These are phyloP conservation scores for Carpatolechia fugitivella DNA, from an alignment of 2,888 invertebrate genomes.

Conservation along the genomic window DNA sequence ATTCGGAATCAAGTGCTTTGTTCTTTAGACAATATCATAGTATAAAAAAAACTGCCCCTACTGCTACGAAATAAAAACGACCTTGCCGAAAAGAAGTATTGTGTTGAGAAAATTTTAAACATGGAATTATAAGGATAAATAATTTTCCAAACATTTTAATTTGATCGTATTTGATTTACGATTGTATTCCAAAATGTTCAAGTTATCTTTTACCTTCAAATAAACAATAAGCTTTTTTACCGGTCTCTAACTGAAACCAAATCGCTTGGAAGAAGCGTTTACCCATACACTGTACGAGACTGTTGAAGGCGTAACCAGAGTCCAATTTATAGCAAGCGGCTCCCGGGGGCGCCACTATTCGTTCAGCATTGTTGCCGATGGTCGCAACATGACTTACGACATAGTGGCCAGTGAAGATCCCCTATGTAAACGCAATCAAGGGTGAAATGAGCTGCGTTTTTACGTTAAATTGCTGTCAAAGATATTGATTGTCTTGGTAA, in stretches of 20 bases:
- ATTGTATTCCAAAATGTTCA: too few species aligned
- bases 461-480: background rate
- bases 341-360: constrained; percentile 25
- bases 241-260: background rate
- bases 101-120: too few species aligned
- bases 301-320: constrained; percentile 22
- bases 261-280: background rate
- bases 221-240: too few species aligned
- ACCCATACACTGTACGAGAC: background rate
- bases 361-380: background rate
- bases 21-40: too few species aligned
- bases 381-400: constrained; percentile 4
- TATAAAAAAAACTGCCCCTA: too few species aligned
- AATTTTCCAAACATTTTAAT: too few species aligned
- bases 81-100: too few species aligned
- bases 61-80: too few species aligned
- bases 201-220: too few species aligned
- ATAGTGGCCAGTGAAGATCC: background rate
- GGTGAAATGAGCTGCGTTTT: constrained; percentile 6
- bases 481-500: background rate
- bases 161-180: too few species aligned
- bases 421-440: background rate
- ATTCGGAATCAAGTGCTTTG: too few species aligned
- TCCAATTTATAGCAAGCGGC: constrained; percentile 27
- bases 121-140: too few species aligned